These are phyloP conservation scores for Phyllostomus discolor DNA, from an alignment of 2,113 vertebrate species.

Conservation along the genomic window DNA sequence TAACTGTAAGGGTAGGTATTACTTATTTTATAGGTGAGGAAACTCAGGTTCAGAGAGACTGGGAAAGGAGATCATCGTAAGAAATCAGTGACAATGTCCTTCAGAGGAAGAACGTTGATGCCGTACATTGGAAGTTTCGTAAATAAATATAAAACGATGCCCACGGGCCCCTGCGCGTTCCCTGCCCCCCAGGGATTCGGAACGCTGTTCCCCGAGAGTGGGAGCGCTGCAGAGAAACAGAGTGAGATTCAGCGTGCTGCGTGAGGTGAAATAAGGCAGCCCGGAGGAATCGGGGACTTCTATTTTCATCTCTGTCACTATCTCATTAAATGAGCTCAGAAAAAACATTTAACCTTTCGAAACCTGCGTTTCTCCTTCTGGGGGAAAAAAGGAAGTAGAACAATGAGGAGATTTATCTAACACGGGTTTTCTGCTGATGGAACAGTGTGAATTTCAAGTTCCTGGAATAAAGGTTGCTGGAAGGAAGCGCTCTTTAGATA, in stretches of 20 bases:
- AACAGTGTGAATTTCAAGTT: conserved; percentile 28
- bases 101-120: not conserved
- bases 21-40: not conserved
- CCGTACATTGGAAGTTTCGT: not conserved
- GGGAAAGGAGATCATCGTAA: not conserved
- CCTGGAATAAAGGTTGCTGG: conserved; percentile 35
- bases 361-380: conserved; percentile 30
- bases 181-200: not conserved
- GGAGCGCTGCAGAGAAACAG: not conserved
- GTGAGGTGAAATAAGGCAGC: conserved; percentile 53
- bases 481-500: conserved; percentile 18
- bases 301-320: conserved; percentile 61
- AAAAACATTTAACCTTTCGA: conserved; percentile 55
- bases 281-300: conserved; percentile 21
- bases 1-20: not conserved
- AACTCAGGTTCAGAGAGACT: not conserved
- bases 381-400: not conserved
- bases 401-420: conserved; percentile 29
- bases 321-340: conserved; percentile 60
- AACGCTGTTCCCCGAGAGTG: not conserved
- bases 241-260: conserved; percentile 13
- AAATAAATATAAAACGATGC: not conserved
- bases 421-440: conserved; percentile 31
- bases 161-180: not conserved
- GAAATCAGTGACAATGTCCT: not conserved